A percentile compares a stretch with the other conserved stretches of the same genome.
Evolutionary conservation across 1,140 invertebrate species (phyloP).

Genomic region (Drosophila kanapiae): DNA sequence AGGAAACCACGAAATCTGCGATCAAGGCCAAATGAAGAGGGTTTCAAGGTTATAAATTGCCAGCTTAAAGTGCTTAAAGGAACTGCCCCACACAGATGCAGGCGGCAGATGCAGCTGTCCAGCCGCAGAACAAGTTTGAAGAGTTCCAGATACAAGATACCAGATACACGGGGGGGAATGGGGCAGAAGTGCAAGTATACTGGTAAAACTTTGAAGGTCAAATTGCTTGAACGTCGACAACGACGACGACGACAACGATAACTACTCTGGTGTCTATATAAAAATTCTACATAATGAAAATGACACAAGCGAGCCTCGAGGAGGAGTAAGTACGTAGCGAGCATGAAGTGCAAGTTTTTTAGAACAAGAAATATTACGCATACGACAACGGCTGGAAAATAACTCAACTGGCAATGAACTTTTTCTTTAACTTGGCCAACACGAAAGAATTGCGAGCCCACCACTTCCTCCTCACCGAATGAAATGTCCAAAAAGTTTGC

Average conservation of each 20-base stretch:
- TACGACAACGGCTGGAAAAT: slow-evolving; percentile 55
- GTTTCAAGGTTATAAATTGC: slow-evolving; percentile 78
- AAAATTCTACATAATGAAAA: slow-evolving; percentile 45
- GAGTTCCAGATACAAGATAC: slow-evolving; percentile 33
- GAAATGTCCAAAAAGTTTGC: slow-evolving; percentile 57
- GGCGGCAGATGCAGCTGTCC: slow-evolving; percentile 34
- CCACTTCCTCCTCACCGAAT: slow-evolving; percentile 3
- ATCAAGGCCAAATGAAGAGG: slow-evolving; percentile 73
- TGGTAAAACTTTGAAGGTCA: slow-evolving; percentile 58
- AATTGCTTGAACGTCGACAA: slow-evolving; percentile 34
- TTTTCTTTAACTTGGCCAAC: slow-evolving; percentile 33
- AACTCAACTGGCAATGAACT: slow-evolving; percentile 47
- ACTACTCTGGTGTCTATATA: slow-evolving; percentile 28
- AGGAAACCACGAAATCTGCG: slow-evolving; percentile 26
- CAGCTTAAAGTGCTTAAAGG: slow-evolving; percentile 52
- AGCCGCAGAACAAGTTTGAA: slow-evolving; percentile 45
- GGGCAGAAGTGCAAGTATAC: slow-evolving; percentile 22
- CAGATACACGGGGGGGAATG: slow-evolving; percentile 9
- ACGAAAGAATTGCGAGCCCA: slow-evolving; percentile 3
- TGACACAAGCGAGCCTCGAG: slow-evolving; percentile 5
- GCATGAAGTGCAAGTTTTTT: slow-evolving; percentile 55
- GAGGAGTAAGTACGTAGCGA: neutral
- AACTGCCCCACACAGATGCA: slow-evolving; percentile 41
- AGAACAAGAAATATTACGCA: slow-evolving; percentile 62
- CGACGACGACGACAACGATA: slow-evolving; percentile 14